Base-by-base conservation (phyloP, 1,140 invertebrate species). In the Bradysia coprophila region DNA sequence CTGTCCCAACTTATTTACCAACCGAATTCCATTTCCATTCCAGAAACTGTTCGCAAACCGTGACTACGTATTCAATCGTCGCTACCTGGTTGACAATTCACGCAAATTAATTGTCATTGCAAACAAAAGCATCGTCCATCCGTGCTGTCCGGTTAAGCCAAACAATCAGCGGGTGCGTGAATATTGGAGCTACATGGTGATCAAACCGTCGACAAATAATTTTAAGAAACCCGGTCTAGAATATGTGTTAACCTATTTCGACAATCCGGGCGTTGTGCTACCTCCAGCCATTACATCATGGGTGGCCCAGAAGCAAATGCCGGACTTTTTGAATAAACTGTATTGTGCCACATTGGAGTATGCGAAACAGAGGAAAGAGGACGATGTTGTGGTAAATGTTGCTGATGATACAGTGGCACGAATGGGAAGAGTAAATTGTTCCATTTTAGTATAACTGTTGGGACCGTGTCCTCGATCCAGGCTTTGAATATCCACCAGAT, bases 171-270 rank as follows among this genome's bases (percentile, higher is more conserved):
- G 84, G 46, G 83, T 90, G 3, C 69, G 68, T 4, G 75, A 84
- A 20, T 91, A 88, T 47, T 87, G 81, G 81, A 88, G 83, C 36
- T 76, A 78, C 45, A 85, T 89, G 76, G 81, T 88, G 1, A 81
- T 90, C 43, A 79, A 73, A 61, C 80, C 81, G 2, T 20, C 15
- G 21, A 56, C 48, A 37, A 48, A 48, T 4, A 46, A 40, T 3
- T 57, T 61, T 32, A 48, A 57, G 31, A 56, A 60, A 41, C 55
- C 52, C 9, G 52, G 57, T 1, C 70, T 88, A 46, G 83, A 89
- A 59, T 89, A 87, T 61, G 72, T 76, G 21, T 65, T 90, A 5
- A 89, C 85, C 1, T 90, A 90, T 62, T 90, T 80, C 56, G 86
- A 89, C 56, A 80, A 88, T 66, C 83, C 85, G 15, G 84, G 81